Base-by-base conservation (phyloP, 2,797 vertebrate species). In the Varecia variegata region DNA sequence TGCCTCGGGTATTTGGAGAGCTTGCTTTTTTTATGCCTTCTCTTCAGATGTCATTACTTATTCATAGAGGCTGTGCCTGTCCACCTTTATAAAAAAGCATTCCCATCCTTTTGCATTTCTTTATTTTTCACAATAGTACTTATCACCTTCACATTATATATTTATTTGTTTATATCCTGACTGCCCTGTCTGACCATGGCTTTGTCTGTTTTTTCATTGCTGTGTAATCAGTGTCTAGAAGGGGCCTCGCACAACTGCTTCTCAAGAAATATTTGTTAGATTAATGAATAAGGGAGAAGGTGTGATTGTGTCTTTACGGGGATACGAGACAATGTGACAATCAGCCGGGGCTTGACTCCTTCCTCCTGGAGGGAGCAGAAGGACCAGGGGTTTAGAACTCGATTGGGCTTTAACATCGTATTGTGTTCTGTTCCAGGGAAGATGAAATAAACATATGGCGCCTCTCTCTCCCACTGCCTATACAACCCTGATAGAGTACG, bases 101-200 rank as follows among this genome's bases (percentile, higher is more conserved):
- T 83, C 12, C 12, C 21, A 35, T 62, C 50, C 32, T 87, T 58
- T 81, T 40, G 77, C 23, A 15, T 87, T 62, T 43, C 27, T 95
- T 81, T 85, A 38, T 92, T 94, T 91, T 70, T 88, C 74, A 92
- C 60, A 43, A n/a, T 14, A 58, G 76, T 77, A 77, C 52, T 74
- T 67, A 80, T 38, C 65, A 0, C 40, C 87, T 92, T 47, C 80
- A 12, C 35, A 58, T 54, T 92, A 32, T 85, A 38, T 21, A 73
- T 87, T 89, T 86, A 74, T 91, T 95, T 96, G 89, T 93, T 93
- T 87, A 23, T 70, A 20, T 45, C 38, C 50, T 58, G 56, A 81
- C 35, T 56, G 38, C 68, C 38, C 91, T 94, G 38, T 54, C 84
- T 71, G 80, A 52, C 52, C 25, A 32, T 47, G 21, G 30, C 83